Base-by-base conservation (phyloP, 1,140 invertebrate genomes). In the Aethina tumida region DNA sequence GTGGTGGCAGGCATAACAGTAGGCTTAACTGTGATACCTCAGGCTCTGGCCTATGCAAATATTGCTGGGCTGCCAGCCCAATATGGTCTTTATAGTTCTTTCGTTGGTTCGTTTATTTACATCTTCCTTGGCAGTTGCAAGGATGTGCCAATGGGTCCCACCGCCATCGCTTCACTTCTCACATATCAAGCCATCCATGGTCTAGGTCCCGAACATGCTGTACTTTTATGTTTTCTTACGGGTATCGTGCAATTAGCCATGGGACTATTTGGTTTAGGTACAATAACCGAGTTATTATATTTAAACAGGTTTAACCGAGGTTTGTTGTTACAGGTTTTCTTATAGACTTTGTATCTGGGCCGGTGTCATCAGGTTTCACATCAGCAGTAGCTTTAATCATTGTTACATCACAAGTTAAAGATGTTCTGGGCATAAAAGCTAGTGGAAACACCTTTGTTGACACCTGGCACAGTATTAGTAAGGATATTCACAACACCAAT, bases 321-420 rank as follows among this genome's bases (percentile, higher is more conserved):
- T 10, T 5, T 39, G 9, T n/a, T 39, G 32, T 58, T 62, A 14
- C 59, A 84, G 88, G 91, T 27, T 93, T 95, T 58, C 66, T 96
- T 18, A 84, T 95, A 31, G 87, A 94, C 63, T 96, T 93, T 61
- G 88, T 96, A 1, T 93, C 88, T 0, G 84, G 84, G 3, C 88
- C 91, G 0, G 91, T 95, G 0, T 90, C 90, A 8, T 90, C 84
- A 7, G 88, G 89, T 9, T 96, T 95, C 57, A 94, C 89, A 0
- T 90, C 87, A 1, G 90, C 91, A 1, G 90, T 91, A 7, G 89
- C 91, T 10, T 68, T 96, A 10, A 89, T 91, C 41, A 94, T 95
- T 30, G 75, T 87, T 1, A 79, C 82, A 2, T 87, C 87, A 1
- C 91, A 95, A 68, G 65, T 94, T 6, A 93, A 89, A 63, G 81